Percentiles rank a stretch among this genome's conserved stretches.
Evolutionary conservation across 1,140 invertebrate species (phyloP).

Genomic region (Eufriesea mexicana): DNA sequence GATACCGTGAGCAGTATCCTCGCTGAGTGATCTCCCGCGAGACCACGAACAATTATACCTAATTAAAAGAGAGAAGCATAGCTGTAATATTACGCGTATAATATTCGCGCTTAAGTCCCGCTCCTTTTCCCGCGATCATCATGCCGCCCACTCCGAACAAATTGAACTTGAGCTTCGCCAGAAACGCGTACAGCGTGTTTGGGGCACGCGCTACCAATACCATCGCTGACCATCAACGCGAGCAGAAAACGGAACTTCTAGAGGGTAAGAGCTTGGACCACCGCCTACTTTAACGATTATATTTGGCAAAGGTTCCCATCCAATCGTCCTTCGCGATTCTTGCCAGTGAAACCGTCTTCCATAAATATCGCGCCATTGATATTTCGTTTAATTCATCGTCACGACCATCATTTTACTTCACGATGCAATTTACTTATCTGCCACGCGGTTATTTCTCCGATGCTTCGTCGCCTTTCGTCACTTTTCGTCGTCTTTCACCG

Average conservation of each 20-base stretch:
- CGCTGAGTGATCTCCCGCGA: not conserved
- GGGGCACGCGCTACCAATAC: slow-evolving; percentile 67
- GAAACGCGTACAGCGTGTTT: slow-evolving; percentile 80
- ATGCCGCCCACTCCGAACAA: slow-evolving; percentile 81
- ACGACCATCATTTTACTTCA: not conserved
- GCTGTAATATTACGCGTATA: not conserved
- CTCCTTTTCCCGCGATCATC: slow-evolving; percentile 36
- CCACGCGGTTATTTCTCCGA: not conserved
- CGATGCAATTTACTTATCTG: not conserved
- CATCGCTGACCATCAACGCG: slow-evolving; percentile 74
- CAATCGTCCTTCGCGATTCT: not conserved
- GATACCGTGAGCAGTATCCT: not conserved
- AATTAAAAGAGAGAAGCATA: not conserved
- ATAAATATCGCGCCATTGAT: slow-evolving; percentile 2
- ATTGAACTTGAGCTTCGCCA: slow-evolving; percentile 78
- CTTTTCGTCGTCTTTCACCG: not conserved
- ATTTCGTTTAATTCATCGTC: not conserved
- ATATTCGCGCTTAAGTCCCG: not conserved
- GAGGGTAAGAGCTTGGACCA: slow-evolving; percentile 75
- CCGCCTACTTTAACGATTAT: not conserved
- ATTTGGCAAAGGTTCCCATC: slow-evolving; percentile 13
- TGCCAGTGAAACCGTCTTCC: not conserved
- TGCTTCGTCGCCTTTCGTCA: not conserved
- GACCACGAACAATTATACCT: slow-evolving; percentile 7
- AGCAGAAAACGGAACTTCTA: slow-evolving; percentile 80